Evolutionary conservation across 2,113 vertebrate species (phyloP).

Genomic region (Geococcyx californianus): DNA sequence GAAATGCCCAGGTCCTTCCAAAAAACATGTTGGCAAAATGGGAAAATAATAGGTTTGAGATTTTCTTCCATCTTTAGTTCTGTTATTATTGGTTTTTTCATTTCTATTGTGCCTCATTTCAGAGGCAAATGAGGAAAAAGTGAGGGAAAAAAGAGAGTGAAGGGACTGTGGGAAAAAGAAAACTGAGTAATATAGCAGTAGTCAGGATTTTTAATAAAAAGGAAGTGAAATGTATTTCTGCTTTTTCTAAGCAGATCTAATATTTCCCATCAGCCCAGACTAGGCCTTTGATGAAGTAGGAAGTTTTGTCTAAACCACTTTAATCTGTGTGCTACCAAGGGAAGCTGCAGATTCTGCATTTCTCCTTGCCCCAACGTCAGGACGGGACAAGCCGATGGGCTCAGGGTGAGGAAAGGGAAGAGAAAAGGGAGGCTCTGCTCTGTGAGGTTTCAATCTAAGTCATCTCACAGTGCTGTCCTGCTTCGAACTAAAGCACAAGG

Average conservation of each 20-base stretch:
- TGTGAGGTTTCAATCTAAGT: background rate
- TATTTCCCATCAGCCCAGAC: background rate
- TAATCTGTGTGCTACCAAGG: background rate
- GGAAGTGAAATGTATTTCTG: conserved; percentile 13
- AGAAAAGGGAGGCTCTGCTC: background rate
- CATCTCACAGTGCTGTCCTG: background rate
- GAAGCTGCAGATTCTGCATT: background rate
- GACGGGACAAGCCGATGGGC: background rate
- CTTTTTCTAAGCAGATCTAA: background rate
- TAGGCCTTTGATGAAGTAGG: background rate
- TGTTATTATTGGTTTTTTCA: fast-evolving
- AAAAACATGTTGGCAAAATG: background rate
- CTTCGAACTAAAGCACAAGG: background rate
- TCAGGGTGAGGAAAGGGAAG: background rate
- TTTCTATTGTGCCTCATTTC: background rate
- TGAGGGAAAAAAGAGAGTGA: background rate
- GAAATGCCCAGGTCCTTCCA: background rate
- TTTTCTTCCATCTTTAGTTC: background rate
- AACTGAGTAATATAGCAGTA: background rate
- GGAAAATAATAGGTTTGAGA: background rate
- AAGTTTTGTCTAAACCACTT: background rate
- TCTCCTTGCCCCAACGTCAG: background rate
- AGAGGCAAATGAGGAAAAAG: background rate
- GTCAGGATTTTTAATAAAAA: background rate
- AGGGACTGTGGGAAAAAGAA: background rate